These are phyloP conservation scores for Ephydatia muelleri DNA, from an alignment of 37 sponge, comb jelly and placozoan genomes.

Conservation along the genomic window DNA sequence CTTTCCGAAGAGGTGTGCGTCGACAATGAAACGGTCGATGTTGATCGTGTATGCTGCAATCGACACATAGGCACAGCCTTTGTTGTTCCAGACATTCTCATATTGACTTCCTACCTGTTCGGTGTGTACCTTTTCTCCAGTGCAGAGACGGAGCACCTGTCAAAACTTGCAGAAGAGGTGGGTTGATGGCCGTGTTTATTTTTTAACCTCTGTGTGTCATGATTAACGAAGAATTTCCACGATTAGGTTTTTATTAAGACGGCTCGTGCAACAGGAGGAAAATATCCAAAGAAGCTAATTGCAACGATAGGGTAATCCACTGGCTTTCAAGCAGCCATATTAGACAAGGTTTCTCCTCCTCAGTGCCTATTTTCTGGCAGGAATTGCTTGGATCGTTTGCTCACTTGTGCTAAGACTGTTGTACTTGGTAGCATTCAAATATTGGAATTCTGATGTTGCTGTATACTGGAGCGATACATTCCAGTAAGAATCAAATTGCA, in stretches of 20 bases:
- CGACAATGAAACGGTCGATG: not conserved
- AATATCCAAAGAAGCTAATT: not conserved
- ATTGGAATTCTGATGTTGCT: constrained; percentile 1
- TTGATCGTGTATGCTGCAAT: constrained; percentile 8
- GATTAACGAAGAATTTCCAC: too few relatives aligned
- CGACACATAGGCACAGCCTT: constrained; percentile 32
- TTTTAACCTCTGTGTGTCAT: too few relatives aligned
- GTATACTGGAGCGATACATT: constrained; percentile 11
- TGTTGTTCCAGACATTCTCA: constrained; percentile 43
- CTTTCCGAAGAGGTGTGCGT: not conserved
- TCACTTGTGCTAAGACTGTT: constrained; percentile 41
- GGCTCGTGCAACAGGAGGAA: not conserved
- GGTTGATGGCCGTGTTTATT: not conserved
- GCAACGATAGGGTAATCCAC: constrained; percentile 4
- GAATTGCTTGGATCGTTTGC: constrained; percentile 37
- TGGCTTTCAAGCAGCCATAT: not conserved
- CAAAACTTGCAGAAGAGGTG: constrained; percentile 61
- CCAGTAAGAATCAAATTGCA: constrained; percentile 18
- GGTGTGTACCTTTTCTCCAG: constrained; percentile 62
- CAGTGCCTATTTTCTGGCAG: constrained; percentile 37
- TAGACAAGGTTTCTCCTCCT: not conserved
- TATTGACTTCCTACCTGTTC: constrained; percentile 53
- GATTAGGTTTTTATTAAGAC: constrained; percentile 19
- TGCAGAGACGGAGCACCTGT: constrained; percentile 61
- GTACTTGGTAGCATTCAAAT: not conserved